phyloP scores from a whole-genome alignment of 2,113 vertebrate genomes.

The Rhabdomys dilectus region DNA sequence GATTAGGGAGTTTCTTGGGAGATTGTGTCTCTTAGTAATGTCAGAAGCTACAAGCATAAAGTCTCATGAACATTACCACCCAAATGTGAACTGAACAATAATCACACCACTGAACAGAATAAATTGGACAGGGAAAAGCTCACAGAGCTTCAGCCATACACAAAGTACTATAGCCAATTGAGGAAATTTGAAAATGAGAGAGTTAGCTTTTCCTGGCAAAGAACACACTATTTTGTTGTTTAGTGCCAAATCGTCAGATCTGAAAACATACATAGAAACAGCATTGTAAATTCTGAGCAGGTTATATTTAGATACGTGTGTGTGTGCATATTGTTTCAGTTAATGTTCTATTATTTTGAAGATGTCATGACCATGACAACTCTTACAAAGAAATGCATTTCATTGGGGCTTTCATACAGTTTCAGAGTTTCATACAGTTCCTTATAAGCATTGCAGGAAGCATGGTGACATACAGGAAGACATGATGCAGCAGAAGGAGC shows the following conservation, averaged over 20 bases:
- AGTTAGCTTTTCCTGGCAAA: background rate
- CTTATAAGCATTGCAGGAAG: background rate
- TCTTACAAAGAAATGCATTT: background rate
- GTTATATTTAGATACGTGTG: background rate
- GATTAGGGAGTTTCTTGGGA: background rate
- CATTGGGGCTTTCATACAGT: background rate
- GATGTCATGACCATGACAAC: background rate
- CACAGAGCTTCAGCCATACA: background rate
- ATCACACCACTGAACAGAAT: background rate
- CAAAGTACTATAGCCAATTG: background rate
- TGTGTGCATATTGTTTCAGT: background rate
- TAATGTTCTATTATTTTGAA: background rate
- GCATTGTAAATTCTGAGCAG: background rate
- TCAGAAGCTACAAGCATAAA: background rate
- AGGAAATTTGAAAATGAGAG: background rate
- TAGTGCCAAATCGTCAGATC: background rate
- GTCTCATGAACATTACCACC: too few species aligned
- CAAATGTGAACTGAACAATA: background rate
- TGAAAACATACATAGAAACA: background rate
- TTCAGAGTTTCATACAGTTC: background rate
- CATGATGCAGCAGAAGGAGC: background rate
- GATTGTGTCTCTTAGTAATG: background rate
- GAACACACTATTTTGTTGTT: background rate
- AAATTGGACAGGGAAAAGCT: background rate
- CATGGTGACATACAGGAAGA: background rate